These are phyloP conservation scores for Microctenopoma stevenorrisi DNA, from an alignment of 2,797 vertebrate genomes.

Conservation along the genomic window DNA sequence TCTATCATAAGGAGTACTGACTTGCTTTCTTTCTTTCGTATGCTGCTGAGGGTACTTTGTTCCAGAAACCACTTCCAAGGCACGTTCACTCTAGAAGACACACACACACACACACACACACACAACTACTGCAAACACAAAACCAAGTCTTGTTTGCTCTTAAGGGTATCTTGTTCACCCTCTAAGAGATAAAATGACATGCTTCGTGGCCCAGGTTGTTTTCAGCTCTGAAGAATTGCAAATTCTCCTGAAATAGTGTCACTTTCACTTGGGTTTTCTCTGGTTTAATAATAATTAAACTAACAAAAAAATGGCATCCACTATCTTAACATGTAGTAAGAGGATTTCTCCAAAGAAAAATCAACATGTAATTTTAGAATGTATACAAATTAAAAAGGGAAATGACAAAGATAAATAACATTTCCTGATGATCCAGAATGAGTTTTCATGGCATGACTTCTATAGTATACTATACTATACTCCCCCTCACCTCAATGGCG, in stretches of 20 bases:
- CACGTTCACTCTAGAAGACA: conserved; percentile 33
- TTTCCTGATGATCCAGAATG: too few species aligned
- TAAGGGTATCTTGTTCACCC: conserved; percentile 56
- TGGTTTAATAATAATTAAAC: conserved; percentile 57
- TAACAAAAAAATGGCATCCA: conserved; percentile 41
- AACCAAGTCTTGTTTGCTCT: conserved; percentile 53
- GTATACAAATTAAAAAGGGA: conserved; percentile 5
- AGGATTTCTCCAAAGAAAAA: conserved; percentile 30
- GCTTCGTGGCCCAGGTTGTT: conserved; percentile 53
- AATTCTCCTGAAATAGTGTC: conserved; percentile 53
- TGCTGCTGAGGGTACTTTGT: conserved; percentile 39
- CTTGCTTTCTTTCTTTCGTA: conserved; percentile 49
- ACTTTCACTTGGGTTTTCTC: conserved; percentile 53
- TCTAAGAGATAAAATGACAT: conserved; percentile 65
- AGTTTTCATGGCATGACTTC: too few species aligned
- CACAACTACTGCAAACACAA: conserved; percentile 43
- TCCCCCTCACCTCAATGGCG: too few species aligned
- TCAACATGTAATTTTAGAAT: conserved; percentile 28
- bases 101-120: conserved; percentile 15
- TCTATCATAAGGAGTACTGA: conserved; percentile 38
- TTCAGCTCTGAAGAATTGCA: conserved; percentile 57
- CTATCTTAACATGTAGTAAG: conserved; percentile 31
- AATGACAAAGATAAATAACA: too few species aligned
- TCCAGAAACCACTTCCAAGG: conserved; percentile 44
- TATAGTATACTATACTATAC: too few species aligned